Conservation (phyloP, 2,888 invertebrate species). For the Drosophila multiciliata region DNA sequence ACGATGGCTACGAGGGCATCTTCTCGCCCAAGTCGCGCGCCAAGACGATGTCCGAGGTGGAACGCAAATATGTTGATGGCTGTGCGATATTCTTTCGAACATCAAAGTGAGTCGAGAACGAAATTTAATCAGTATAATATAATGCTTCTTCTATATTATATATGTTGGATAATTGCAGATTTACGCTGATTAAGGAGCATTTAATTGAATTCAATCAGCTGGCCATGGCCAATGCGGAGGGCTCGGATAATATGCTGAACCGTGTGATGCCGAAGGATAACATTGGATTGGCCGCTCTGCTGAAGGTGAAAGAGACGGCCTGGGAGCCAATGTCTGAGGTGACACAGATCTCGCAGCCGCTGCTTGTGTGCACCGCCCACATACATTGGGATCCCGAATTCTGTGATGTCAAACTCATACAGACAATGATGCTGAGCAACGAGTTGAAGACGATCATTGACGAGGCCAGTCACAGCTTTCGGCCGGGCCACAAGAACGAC, state of each 20-base stretch:
- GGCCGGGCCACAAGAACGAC: conserved; percentile 90
- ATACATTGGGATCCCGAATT: conserved; percentile 99
- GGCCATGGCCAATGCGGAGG: conserved; percentile 99
- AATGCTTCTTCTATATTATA: neutral
- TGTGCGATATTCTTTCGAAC: conserved; percentile 99
- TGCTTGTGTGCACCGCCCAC: conserved; percentile 98
- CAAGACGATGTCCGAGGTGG: conserved; percentile 98
- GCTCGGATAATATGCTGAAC: conserved; percentile 99
- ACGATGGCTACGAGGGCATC: conserved; percentile 96
- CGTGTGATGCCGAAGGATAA: conserved; percentile 99
- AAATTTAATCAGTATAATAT: neutral
- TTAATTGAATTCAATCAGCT: conserved; percentile 99
- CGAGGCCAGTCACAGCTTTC: conserved; percentile 92
- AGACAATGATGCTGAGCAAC: conserved; percentile 99
- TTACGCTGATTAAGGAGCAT: conserved; percentile 97
- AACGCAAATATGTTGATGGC: conserved; percentile 98
- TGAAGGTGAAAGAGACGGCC: conserved; percentile 97
- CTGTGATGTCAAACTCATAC: conserved; percentile 99
- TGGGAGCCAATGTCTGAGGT: conserved; percentile 95
- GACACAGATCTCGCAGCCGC: conserved; percentile 90
- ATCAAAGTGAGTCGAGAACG: conserved; percentile 89
- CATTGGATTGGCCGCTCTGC: conserved; percentile 97
- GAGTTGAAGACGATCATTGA: conserved; percentile 95
- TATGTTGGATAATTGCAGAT: conserved; percentile 87
- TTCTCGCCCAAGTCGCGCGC: conserved; percentile 99